Evolutionary conservation across 2,797 vertebrate species (phyloP), one percentile per base, ranked within the genome.

Genomic region (Novumbra hubbsi): DNA sequence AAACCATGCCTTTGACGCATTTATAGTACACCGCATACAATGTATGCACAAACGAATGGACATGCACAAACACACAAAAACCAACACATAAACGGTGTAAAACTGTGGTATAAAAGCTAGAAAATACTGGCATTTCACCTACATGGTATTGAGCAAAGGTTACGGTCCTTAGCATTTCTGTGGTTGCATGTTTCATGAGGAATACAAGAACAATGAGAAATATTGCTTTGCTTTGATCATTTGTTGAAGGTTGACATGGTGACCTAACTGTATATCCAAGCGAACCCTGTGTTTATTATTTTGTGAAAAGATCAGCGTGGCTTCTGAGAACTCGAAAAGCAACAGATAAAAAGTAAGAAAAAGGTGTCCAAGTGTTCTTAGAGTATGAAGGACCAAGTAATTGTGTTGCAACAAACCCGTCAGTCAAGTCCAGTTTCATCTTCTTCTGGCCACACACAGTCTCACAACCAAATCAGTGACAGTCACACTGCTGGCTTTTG

Each of bases 351-450:
- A 49, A 50, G 55, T 55, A 38, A 65, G 5, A 21, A 70, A 62
- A 49, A 27, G 41, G 30, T 62, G 34, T 49, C 27, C 30, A 68
- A 38, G 67, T 41, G 34, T 9, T 57, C 8, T 21, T 57, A 27
- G 50, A 75, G 48, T 41, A 64, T 45, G 28, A 62, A 71, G 68
- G 75, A 77, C 72, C 32, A 72, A 27, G 32, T n/a, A 27, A 73
- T 62, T 28, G 57, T 73, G 60, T 73, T 48, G 64, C 38, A 64
- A 16, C 62, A 65, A 73, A 45, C 34, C 55, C 63, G 70, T 72
- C 21, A 45, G 57, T 45, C 38, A 60, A 65, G 64, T 48, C 41
- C 60, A 65, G 64, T 52, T 30, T 52, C 28, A 28, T 45, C 24
- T n/a, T 21, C 14, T 9, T 30, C 19, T 52, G 14, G 19, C 21